phyloP scores from a whole-genome alignment of 2,797 vertebrate genomes.

The Neoniphon sammara region DNA sequence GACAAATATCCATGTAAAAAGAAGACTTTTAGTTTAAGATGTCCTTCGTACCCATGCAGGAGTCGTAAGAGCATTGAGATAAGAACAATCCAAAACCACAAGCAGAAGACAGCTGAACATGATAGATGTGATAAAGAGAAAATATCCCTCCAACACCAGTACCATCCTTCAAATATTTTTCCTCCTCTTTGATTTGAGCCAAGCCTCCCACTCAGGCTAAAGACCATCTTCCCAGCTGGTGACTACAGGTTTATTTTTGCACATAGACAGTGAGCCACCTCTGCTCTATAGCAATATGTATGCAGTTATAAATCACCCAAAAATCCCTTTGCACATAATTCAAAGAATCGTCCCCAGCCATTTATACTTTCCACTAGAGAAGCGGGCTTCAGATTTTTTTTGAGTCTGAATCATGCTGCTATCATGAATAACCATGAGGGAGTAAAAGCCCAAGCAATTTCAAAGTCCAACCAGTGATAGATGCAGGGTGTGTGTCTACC shows the following conservation, averaged over 20 bases:
- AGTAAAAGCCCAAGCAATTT: background rate
- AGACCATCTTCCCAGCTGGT: conserved; percentile 72
- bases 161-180: conserved; percentile 65
- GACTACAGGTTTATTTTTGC: conserved; percentile 61
- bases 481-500: conserved; percentile 4
- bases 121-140: conserved; percentile 39
- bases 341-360: conserved; percentile 1
- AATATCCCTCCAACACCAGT: conserved; percentile 37
- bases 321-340: conserved; percentile 1
- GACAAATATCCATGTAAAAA: conserved; percentile 38
- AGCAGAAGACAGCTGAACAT: conserved; percentile 14
- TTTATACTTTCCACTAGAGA: background rate
- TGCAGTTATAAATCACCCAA: conserved; percentile 8
- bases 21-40: conserved; percentile 16
- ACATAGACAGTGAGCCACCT: conserved; percentile 40
- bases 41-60: background rate
- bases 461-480: background rate
- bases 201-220: conserved; percentile 76
- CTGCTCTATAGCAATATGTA: conserved; percentile 41
- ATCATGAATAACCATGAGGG: background rate
- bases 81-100: conserved; percentile 12
- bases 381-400: background rate
- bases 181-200: conserved; percentile 63
- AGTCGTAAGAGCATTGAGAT: conserved; percentile 10
- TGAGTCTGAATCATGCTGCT: background rate